phyloP scores from a whole-genome alignment of 2,797 vertebrate genomes.

The Uromys caudimaculatus region DNA sequence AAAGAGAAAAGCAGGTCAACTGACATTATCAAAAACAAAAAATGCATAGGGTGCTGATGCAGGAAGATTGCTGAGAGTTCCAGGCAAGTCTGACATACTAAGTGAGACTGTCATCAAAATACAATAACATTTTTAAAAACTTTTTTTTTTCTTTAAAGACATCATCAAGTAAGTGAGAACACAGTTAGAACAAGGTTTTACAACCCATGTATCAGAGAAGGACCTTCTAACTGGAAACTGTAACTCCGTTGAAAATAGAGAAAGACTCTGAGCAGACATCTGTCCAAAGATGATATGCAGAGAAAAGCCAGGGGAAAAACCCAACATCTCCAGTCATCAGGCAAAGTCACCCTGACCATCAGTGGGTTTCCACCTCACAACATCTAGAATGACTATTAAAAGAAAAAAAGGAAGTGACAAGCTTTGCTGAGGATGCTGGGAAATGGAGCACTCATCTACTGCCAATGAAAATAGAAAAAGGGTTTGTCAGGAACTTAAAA shows the following conservation, averaged over 20 bases:
- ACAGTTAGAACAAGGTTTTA: neutral
- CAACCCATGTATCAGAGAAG: neutral
- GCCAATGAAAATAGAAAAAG: neutral
- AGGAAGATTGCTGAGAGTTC: neutral
- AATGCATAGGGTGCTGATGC: neutral
- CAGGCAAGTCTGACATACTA: neutral
- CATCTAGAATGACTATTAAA: neutral
- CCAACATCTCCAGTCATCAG: neutral
- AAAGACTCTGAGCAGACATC: neutral
- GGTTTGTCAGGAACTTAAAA: neutral
- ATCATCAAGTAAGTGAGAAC: constrained; percentile 10
- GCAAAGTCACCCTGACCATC: neutral
- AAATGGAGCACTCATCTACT: neutral
- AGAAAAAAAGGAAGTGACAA: neutral
- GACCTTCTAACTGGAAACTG: neutral
- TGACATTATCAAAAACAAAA: neutral
- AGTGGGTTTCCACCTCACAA: neutral
- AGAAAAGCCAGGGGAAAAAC: neutral
- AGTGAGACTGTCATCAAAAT: neutral
- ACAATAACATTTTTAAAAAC: neutral
- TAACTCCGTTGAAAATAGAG: neutral
- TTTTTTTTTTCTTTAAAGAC: neutral
- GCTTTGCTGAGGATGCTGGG: neutral
- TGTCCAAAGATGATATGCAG: neutral
- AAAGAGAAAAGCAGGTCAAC: neutral